Evolutionary conservation across 2,888 invertebrate species (phyloP).

Genomic region (Amphipyra tragopoginis): DNA sequence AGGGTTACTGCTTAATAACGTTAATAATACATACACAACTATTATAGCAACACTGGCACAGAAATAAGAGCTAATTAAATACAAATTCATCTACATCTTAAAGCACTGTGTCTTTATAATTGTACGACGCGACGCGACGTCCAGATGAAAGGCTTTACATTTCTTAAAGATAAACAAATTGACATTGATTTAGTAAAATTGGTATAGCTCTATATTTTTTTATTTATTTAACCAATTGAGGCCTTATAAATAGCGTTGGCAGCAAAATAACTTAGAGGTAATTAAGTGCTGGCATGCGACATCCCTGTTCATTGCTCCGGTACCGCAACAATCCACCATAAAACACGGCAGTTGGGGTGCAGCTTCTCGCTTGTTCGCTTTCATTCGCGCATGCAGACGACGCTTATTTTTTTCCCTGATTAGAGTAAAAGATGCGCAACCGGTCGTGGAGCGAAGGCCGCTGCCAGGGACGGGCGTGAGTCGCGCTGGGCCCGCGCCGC

Average conservation of each 20-base stretch:
- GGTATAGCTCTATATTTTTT: conserved; percentile 2
- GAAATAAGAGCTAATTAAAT: conserved; percentile 27
- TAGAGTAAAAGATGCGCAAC: conserved; percentile 88
- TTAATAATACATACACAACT: conserved; percentile 35
- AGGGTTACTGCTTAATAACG: conserved; percentile 69
- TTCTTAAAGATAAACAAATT: conserved; percentile 11
- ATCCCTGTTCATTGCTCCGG: conserved; percentile 68
- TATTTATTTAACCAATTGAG: conserved; percentile 1
- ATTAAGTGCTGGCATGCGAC: conserved; percentile 46
- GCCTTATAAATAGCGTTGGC: conserved; percentile 12
- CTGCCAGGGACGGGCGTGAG: conserved; percentile 76
- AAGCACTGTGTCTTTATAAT: conserved; percentile 1
- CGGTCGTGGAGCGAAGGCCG: conserved; percentile 87
- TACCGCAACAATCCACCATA: conserved; percentile 84
- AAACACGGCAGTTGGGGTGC: conserved; percentile 79
- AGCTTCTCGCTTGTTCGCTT: conserved; percentile 83
- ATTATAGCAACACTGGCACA: conserved; percentile 6
- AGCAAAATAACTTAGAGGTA: conserved; percentile 33
- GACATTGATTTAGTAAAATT: conserved; percentile 25
- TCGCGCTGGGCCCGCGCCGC: conserved; percentile 63
- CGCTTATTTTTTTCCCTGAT: conserved; percentile 86
- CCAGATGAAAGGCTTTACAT: neutral
- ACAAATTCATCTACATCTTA: conserved; percentile 10
- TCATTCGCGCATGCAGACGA: conserved; percentile 82
- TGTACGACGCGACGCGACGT: too few relatives aligned